phyloP scores from a whole-genome alignment of 2,888 invertebrate genomes.

The Blera fallax region DNA sequence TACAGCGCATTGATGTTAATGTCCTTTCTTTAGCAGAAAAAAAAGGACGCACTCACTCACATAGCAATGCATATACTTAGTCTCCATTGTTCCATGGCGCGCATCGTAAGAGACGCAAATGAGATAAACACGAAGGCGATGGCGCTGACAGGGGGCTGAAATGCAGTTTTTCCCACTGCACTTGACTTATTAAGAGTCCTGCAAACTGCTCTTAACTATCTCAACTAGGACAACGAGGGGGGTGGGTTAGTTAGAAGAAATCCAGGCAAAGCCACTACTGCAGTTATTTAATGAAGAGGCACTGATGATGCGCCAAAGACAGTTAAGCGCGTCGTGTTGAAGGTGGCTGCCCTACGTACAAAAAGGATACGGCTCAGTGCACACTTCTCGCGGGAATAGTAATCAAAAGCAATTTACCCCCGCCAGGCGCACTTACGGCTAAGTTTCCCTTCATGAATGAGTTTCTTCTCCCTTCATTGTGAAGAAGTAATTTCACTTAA shows the following conservation, averaged over 20 bases:
- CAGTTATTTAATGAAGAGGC: constrained; percentile 62
- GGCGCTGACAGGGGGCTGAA: constrained; percentile 23
- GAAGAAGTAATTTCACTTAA: constrained; percentile 66
- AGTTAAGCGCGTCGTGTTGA: constrained; percentile 50
- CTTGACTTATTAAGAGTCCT: constrained; percentile 67
- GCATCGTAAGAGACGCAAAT: constrained; percentile 51
- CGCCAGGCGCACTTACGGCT: constrained; percentile 48
- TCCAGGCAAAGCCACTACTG: constrained; percentile 14
- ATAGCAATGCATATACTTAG: background rate
- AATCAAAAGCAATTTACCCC: constrained; percentile 57
- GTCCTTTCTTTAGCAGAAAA: background rate
- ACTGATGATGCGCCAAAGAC: constrained; percentile 56
- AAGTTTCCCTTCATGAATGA: constrained; percentile 26
- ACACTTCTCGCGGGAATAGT: constrained; percentile 32
- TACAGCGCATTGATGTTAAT: constrained; percentile 31
- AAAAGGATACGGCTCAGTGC: constrained; percentile 26
- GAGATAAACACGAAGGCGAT: constrained; percentile 44
- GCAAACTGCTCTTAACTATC: constrained; percentile 55
- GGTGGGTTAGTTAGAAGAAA: background rate
- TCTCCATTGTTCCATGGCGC: constrained; percentile 42
- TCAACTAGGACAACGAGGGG: constrained; percentile 4
- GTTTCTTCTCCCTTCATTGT: background rate
- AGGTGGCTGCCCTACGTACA: constrained; percentile 9
- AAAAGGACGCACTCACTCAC: background rate
- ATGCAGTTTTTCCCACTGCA: constrained; percentile 43